Evolutionary conservation across 1,140 invertebrate species (phyloP), one percentile per base, ranked within the genome.

Genomic region (Camponotus vicinus): DNA sequence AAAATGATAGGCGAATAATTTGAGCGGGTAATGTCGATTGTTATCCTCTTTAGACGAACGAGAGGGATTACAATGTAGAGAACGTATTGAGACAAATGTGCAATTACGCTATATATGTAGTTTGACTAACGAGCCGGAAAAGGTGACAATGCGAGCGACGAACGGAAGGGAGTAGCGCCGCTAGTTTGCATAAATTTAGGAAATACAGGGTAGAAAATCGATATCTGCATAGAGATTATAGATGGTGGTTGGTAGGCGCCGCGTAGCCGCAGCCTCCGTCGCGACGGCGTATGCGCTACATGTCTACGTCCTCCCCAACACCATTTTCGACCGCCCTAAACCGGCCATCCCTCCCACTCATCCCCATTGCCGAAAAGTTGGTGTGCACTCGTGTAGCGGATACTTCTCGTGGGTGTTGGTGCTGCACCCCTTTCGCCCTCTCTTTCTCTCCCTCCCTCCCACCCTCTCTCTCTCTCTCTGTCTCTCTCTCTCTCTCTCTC

Each of bases 161-260:
- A 75, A n/a, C 49, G 18, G 75, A 6, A 73, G 55, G 55, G 5
- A 66, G 87, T 80, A 52, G 87, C 91, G 87, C 89, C 86, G 93
- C 93, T 94, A 93, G 94, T 95, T 95, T 95, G 95, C 95, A 95
- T 95, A 95, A 95, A 95, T 95, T 95, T 95, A 95, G 94, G 94
- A 94, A 95, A 95, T 95, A 95, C 94, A 94, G 93, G 91, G 92
- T 94, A 84, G 94, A 94, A 94, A 95, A 95, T 95, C 95, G 94
- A 95, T 95, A 95, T 95, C 95, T 94, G 94, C 95, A 95, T 95
- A 95, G 95, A 95, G 95, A 95, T 95, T 95, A 95, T 95, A 95
- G 95, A 95, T 95, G 95, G 94, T 95, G 94, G 94, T 95, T 94
- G 95, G 95, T 95, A 95, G 95, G 95, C 95, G 95, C 94, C 95